Evolutionary conservation across 2,113 vertebrate species (phyloP), one percentile per base, ranked within the genome.

Genomic region (Lonchura striata): DNA sequence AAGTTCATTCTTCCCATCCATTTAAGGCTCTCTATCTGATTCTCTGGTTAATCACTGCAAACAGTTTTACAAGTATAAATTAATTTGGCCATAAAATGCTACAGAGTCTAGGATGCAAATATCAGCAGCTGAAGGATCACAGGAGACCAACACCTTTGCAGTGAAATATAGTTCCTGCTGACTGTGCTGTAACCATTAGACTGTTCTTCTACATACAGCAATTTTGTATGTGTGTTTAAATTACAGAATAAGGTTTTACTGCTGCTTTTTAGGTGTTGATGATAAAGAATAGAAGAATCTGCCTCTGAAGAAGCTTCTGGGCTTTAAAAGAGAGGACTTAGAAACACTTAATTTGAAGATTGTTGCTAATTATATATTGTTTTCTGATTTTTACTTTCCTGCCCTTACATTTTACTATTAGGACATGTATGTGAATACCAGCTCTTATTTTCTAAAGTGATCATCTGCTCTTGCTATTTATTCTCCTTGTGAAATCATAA

Each of bases 401-500:
- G 23, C 8, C 24, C 27, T 69, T 95, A 52, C 13, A 49, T 70
- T 92, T 94, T 53, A 53, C 83, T 88, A 27, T 56, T 64, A 80
- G 64, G 66, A 54, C 12, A 57, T 90, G 85, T 92, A 53, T 69
- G 88, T 91, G 64, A 89, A 89, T 65, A 37, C 53, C 10, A 2
- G 57, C 59, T 92, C 61, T 87, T 90, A 49, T 49, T 86, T 95
- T 94, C 83, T 76, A 77, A 71, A 82, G 56, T 27, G 12, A 76
- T 92, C 46, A 59, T 81, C 39, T 5, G 7, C 27, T 83, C 28
- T 77, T 92, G 37, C 65, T 90, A 24, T 86, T 93, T 82, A 84
- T 90, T 94, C 53, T 71, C 17, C 60, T 88, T 20, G 11, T 89
- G 60, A 94, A 97, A 92, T 83, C 53, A 44, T 49, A 94, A 31